phyloP scores from a whole-genome alignment of 2,888 invertebrate species.

The Cephalotes varians region DNA sequence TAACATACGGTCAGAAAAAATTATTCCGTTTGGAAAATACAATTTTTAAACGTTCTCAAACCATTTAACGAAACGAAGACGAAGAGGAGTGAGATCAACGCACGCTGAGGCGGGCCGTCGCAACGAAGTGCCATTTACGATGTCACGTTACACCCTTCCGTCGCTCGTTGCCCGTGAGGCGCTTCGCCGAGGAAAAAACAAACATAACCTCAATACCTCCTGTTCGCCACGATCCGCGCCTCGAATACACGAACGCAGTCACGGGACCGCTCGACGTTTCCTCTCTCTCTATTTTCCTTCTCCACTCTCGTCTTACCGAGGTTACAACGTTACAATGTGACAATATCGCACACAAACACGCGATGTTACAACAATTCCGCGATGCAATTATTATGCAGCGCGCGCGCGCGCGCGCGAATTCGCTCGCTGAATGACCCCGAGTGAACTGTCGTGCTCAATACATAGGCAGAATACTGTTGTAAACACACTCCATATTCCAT shows the following conservation, averaged over 20 bases:
- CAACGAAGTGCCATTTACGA: conserved; percentile 48
- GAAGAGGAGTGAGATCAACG: neutral
- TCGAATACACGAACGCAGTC: neutral
- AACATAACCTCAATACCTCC: conserved; percentile 77
- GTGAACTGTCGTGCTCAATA: conserved; percentile 78
- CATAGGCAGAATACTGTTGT: conserved; percentile 72
- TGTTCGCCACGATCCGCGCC: neutral
- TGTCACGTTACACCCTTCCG: conserved; percentile 73
- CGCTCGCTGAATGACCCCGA: conserved; percentile 67
- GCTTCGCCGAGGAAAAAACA: conserved; percentile 71
- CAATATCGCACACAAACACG: conserved; percentile 26
- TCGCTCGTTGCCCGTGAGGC: conserved; percentile 74
- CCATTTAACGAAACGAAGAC: neutral
- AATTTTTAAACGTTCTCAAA: neutral
- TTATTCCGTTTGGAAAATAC: neutral
- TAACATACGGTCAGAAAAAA: neutral
- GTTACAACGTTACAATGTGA: neutral
- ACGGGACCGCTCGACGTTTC: neutral
- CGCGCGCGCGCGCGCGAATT: conserved; percentile 21
- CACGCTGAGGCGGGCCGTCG: neutral
- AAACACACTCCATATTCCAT: conserved; percentile 72
- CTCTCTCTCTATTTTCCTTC: neutral
- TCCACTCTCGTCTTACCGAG: neutral
- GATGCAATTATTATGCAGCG: conserved; percentile 42
- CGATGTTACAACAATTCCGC: neutral